Base-by-base conservation (phyloP, 1,140 invertebrate species). In the Euwallacea similis region DNA sequence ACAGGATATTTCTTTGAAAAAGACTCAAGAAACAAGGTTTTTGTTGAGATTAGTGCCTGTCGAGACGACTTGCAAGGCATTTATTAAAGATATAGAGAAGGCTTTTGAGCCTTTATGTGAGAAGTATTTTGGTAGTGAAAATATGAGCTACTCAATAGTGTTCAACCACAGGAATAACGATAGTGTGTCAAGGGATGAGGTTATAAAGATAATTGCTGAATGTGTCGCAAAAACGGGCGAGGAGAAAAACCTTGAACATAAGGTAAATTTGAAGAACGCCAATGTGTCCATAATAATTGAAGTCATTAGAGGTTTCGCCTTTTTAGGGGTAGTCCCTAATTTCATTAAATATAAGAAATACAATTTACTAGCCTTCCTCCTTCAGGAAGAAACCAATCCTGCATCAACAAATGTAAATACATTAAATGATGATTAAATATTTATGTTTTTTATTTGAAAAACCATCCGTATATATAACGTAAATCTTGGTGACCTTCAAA, bases 131-230 rank as follows among this genome's bases (percentile, higher is more conserved):
- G 83, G 87, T 7, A 85, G 88, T 65, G 87, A 90, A 64, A 83
- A 88, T 15, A 89, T 87, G 70, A 91, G 89, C 33, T 96, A 90
- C 84, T 87, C 87, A 46, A 89, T 96, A 67, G 84, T 92, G 15
- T 91, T 91, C 75, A 96, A 94, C 79, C 88, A 89, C 73, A 87
- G 94, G 58, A 92, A 91, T 75, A 96, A 94, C 76, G 90, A 87
- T 76, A 88, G 85, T 73, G 83, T 95, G 10, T 84, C 87, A 41
- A 84, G 90, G 69, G 88, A 89, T 53, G 84, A 89, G 54, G 81
- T 94, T 0, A 93, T 94, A 44, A 85, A 88, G 73, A 83, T 87
- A 73, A 77, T 94, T 9, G 92, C 91, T 0, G 86, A 87, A 3
- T 78, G 92, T 69, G 87, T 94, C 55, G 79, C 82, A 10, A 81